A percentile compares a stretch with the other conserved stretches of the same genome.
phyloP scores from a whole-genome alignment of 2,113 vertebrate species.

The Heliornis fulica region DNA sequence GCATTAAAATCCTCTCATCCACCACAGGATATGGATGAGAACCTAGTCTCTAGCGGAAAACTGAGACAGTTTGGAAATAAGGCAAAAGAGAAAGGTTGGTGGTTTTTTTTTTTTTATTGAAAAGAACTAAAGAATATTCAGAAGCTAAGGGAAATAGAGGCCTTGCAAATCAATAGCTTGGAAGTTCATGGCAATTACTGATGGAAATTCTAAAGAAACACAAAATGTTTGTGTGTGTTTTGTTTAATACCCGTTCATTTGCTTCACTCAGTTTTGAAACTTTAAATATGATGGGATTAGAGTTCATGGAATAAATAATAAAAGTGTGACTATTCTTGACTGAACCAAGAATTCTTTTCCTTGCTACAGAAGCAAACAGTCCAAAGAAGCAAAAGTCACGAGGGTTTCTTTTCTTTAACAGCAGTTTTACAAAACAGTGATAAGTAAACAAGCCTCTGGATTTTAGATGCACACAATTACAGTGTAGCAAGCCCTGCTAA shows the following conservation, averaged over 20 bases:
- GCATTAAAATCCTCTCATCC: slow-evolving; percentile 2
- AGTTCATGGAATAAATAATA: background rate
- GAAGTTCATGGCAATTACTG: background rate
- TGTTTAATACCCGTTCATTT: background rate
- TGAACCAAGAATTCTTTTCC: background rate
- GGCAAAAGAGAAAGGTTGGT: background rate
- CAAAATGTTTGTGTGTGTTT: background rate
- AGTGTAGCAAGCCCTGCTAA: background rate
- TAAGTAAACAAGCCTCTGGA: background rate
- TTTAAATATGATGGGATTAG: background rate
- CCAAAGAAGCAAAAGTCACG: background rate
- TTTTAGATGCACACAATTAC: background rate
- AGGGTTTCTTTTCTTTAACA: background rate
- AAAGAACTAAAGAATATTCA: background rate
- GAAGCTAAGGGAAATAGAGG: background rate
- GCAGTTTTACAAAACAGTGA: background rate
- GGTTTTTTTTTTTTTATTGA: background rate
- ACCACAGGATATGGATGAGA: background rate
- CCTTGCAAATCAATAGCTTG: background rate
- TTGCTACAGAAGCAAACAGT: background rate
- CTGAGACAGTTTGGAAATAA: background rate
- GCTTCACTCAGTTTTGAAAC: background rate
- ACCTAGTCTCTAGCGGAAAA: background rate
- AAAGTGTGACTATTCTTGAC: background rate
- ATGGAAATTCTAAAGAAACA: background rate